phyloP scores from a whole-genome alignment of 2,888 invertebrate species.

The Brachyptera risi region DNA sequence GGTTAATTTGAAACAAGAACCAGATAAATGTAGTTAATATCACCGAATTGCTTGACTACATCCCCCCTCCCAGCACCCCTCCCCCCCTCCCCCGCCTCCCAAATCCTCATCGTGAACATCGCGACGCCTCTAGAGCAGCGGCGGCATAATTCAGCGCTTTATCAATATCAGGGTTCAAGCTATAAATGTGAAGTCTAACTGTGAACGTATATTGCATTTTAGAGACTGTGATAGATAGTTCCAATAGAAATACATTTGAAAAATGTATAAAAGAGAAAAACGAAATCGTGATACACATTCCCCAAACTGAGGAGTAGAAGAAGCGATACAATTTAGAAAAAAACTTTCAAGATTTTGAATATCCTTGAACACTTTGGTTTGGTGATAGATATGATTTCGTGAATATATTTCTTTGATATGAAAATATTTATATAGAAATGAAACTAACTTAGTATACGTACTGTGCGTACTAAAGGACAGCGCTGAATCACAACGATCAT shows the following conservation, averaged over 20 bases:
- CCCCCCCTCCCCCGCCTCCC: slow-evolving; percentile 17
- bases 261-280: slow-evolving; percentile 8
- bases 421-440: too few relatives aligned
- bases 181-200: slow-evolving; percentile 20
- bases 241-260: slow-evolving; percentile 21
- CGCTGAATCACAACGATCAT: too few relatives aligned
- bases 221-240: slow-evolving; percentile 16
- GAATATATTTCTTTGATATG: too few relatives aligned
- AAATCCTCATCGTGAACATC: not conserved
- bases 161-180: slow-evolving; percentile 25
- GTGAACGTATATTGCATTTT: slow-evolving; percentile 19
- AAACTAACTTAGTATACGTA: too few relatives aligned
- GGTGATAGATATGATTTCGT: too few relatives aligned
- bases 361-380: too few relatives aligned
- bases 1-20: slow-evolving; percentile 35
- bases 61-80: slow-evolving; percentile 24
- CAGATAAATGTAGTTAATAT: slow-evolving; percentile 35
- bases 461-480: too few relatives aligned
- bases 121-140: slow-evolving; percentile 2
- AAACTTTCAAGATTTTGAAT: too few relatives aligned
- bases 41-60: slow-evolving; percentile 29
- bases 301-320: not conserved
- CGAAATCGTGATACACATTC: slow-evolving; percentile 8
- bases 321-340: too few relatives aligned
- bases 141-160: slow-evolving; percentile 32